These are phyloP conservation scores for Borostomias antarcticus DNA, from an alignment of 2,797 vertebrate genomes.

Conservation along the genomic window DNA sequence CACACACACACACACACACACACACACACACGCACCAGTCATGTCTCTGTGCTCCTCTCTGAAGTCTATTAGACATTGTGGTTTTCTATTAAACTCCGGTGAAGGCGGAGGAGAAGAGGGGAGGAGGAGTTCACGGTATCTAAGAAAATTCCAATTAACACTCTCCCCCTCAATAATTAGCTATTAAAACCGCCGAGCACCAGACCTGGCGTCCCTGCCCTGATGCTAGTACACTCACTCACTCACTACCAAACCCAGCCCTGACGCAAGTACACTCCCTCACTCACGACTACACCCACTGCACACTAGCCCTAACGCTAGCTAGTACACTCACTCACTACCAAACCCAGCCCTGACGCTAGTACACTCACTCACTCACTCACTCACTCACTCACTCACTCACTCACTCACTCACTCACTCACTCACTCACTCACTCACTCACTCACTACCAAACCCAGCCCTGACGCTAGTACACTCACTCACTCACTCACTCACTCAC, in stretches of 20 bases:
- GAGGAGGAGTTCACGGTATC: constrained; percentile 73
- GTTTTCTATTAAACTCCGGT: constrained; percentile 63
- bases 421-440: too few relatives aligned
- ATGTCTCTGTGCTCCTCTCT: background rate
- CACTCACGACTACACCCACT: background rate
- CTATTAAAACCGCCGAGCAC: constrained; percentile 75
- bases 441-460: too few relatives aligned
- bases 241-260: too few relatives aligned
- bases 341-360: too few relatives aligned
- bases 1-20: constrained; percentile 38
- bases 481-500: too few relatives aligned
- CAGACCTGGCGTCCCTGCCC: constrained; percentile 72
- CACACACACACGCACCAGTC: constrained; percentile 24
- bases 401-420: too few relatives aligned
- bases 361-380: too few relatives aligned
- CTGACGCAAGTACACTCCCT: too few relatives aligned
- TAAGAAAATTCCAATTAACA: constrained; percentile 90
- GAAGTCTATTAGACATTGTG: constrained; percentile 51
- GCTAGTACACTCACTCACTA: too few relatives aligned
- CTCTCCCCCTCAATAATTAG: constrained; percentile 90
- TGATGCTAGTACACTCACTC: constrained; percentile 50
- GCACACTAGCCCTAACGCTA: too few relatives aligned
- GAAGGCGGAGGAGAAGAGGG: constrained; percentile 52
- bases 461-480: too few relatives aligned
- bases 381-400: too few relatives aligned